Percentiles rank a stretch among this genome's conserved stretches.
Evolutionary conservation across 2,797 vertebrate genomes (phyloP).

Genomic region (Todus mexicanus): DNA sequence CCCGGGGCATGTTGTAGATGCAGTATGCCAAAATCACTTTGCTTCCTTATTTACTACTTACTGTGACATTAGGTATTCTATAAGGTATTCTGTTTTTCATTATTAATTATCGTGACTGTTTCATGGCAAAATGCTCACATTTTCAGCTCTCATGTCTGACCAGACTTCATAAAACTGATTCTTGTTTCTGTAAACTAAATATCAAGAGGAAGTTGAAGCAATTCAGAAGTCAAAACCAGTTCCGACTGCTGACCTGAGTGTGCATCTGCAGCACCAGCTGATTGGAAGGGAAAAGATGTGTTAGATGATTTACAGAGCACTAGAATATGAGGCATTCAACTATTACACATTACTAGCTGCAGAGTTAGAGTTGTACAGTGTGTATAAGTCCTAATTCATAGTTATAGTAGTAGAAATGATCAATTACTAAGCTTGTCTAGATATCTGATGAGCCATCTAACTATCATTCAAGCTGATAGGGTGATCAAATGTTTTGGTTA

Average conservation of each 20-base stretch:
- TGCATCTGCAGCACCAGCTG: neutral
- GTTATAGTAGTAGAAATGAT: neutral
- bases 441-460: neutral
- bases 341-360: neutral
- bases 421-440: neutral
- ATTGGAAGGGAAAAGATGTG: neutral
- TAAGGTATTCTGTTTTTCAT: neutral
- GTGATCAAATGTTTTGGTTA: neutral
- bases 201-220: constrained; percentile 21
- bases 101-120: neutral
- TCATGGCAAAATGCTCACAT: neutral
- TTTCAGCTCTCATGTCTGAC: neutral
- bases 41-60: neutral
- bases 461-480: neutral
- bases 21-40: neutral
- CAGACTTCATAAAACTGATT: neutral
- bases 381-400: neutral
- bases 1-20: neutral
- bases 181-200: neutral
- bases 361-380: neutral
- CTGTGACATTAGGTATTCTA: neutral
- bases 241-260: neutral
- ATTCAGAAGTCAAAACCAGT: neutral
- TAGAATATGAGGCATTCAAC: neutral
- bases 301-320: neutral